phyloP scores from a whole-genome alignment of 2,113 vertebrate species.

The Anarhynchus alexandrinus region DNA sequence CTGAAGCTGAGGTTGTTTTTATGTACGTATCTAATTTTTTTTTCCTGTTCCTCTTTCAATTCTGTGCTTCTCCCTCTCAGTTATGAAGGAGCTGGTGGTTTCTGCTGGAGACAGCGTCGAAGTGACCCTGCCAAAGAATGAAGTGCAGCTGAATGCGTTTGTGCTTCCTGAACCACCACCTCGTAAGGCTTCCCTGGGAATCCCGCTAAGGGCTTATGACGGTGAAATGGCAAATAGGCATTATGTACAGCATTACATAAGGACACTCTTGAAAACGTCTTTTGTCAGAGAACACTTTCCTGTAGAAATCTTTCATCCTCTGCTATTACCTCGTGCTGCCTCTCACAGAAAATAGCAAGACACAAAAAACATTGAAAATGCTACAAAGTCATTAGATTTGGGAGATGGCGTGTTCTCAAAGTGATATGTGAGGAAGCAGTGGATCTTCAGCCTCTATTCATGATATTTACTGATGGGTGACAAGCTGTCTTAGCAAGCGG shows the following conservation, averaged over 20 bases:
- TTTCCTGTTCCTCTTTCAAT: neutral
- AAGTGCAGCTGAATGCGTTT: conserved; percentile 90
- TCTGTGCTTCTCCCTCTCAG: conserved; percentile 52
- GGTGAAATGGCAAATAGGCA: neutral
- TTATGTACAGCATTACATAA: neutral
- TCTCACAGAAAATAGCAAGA: neutral
- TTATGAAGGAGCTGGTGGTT: conserved; percentile 87
- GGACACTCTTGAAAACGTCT: neutral
- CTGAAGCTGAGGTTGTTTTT: neutral
- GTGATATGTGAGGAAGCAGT: neutral
- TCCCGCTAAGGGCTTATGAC: neutral
- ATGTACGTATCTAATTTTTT: neutral
- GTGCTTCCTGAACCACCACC: conserved; percentile 81
- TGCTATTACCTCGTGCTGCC: neutral
- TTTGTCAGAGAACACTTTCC: neutral
- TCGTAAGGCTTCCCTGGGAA: conserved; percentile 71
- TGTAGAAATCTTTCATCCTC: neutral
- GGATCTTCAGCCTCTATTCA: neutral
- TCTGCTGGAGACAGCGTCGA: conserved; percentile 92
- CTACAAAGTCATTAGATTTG: neutral
- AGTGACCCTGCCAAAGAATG: conserved; percentile 88
- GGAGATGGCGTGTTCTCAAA: neutral
- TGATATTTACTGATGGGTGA: neutral
- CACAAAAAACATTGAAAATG: neutral
- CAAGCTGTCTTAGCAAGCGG: neutral